Base-by-base conservation (phyloP, 2,888 invertebrate species). In the Lycaena phlaeas region DNA sequence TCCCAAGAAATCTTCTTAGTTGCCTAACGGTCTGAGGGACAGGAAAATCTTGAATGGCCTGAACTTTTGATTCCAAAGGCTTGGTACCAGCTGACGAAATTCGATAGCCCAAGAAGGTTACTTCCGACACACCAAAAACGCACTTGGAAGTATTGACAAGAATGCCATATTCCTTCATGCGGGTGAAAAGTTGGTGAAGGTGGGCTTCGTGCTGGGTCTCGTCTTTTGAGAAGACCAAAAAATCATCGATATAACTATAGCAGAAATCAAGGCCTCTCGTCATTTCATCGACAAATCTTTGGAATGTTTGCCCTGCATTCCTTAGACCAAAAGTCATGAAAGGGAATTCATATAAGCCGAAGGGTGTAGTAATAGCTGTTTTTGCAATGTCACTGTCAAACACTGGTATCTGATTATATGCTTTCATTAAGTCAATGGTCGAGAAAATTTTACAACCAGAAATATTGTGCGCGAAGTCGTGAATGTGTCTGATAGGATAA, bases 161-260 rank as follows among this genome's bases (percentile, higher is more conserved):
- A 2, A 57, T 40, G 4, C 52, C 52, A 26, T 52, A 56, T 1
- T 56, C 42, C 15, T 27, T 37, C 27, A 56, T 11, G 1, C 52
- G 28, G 1, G 14, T 29, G 37, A 59, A 56, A 1, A 57, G 12
- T 17, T 44, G 43, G 0, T 38, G 47, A 1, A 57, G 50, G 27
- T 59, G 56, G 0, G 38, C 14, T 26, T 45, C 27, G 27, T 54
- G 57, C 10, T 43, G 11, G 2, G 7, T n/a, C 11, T 38, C 9
- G 9, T 41, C 17, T 2, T 54, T 51, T 9, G 59, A 56, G 31
- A 48, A 53, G 1, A 52, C 45, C 7, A 68, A 41, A 27, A 68
- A 54, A 42, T 68, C 67, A 25, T 72, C 67, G 0, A 72, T 38
- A 38, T 68, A 72, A 0, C 48, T 36, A 39, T 46, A 56, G 53